A percentile compares a stretch with the other conserved stretches of the same genome.
These are phyloP conservation scores for Periparus ater DNA, from an alignment of 2,797 vertebrate species.

Conservation along the genomic window DNA sequence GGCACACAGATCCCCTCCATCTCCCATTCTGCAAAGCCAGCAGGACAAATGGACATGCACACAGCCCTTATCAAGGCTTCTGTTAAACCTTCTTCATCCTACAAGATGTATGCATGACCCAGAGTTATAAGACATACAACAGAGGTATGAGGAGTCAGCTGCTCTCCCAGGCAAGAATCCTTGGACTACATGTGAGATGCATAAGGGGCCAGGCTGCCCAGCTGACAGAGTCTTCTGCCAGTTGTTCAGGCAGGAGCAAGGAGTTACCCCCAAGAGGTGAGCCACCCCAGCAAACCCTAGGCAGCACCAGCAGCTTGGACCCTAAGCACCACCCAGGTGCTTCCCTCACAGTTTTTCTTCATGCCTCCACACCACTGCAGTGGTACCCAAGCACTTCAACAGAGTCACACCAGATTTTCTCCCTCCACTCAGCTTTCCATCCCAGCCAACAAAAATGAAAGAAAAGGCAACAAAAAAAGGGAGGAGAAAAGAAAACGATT, in stretches of 20 bases:
- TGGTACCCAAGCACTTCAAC: background rate
- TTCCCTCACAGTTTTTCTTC: background rate
- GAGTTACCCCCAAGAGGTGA: background rate
- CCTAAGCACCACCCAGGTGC: background rate
- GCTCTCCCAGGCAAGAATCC: background rate
- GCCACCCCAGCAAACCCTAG: background rate
- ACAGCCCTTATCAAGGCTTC: background rate
- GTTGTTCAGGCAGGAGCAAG: background rate
- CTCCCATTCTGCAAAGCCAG: background rate
- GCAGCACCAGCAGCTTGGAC: background rate
- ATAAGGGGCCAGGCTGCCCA: background rate
- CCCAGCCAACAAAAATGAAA: background rate
- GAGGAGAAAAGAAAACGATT: background rate
- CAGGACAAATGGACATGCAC: background rate
- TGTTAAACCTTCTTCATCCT: background rate
- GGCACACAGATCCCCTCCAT: background rate
- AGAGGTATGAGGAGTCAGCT: background rate
- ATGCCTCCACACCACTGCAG: background rate
- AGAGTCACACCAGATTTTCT: background rate
- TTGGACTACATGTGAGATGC: background rate
- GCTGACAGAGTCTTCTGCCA: background rate
- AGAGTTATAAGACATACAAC: background rate
- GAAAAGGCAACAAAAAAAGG: rapidly evolving
- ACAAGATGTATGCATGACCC: background rate
- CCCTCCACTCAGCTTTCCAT: background rate